phyloP scores from a whole-genome alignment of 2,888 invertebrate species.

The Papilio elwesi region DNA sequence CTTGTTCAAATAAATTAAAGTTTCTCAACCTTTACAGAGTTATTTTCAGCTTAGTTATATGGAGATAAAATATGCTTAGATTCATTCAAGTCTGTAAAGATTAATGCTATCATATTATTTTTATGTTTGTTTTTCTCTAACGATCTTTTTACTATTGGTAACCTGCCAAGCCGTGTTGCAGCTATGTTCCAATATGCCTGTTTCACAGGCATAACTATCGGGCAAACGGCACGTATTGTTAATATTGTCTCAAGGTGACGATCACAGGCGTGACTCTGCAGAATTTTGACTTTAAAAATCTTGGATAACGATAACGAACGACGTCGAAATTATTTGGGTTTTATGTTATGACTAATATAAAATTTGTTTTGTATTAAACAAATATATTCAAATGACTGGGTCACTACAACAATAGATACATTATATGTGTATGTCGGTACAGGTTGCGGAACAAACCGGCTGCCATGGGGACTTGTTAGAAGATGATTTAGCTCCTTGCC shows the following conservation, averaged over 20 bases:
- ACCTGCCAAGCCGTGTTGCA: not conserved
- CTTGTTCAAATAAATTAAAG: slow-evolving; percentile 43
- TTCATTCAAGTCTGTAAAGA: not conserved
- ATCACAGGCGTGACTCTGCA: not conserved
- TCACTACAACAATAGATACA: too few species aligned
- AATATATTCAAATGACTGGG: not conserved
- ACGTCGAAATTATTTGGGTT: too few species aligned
- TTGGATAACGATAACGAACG: too few species aligned
- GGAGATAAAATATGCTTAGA: slow-evolving; percentile 29
- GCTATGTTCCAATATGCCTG: not conserved
- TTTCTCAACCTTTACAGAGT: slow-evolving; percentile 25
- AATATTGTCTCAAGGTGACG: not conserved
- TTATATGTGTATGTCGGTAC: slow-evolving; percentile 80
- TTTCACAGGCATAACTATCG: not conserved
- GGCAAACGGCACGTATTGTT: not conserved
- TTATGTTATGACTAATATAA: too few species aligned
- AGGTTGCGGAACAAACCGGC: slow-evolving; percentile 92
- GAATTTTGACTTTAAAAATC: not conserved
- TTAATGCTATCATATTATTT: not conserved
- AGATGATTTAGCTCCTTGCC: slow-evolving; percentile 93
- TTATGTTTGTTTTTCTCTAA: not conserved
- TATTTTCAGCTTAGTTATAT: slow-evolving; percentile 15
- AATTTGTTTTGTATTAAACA: too few species aligned
- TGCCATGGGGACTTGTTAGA: slow-evolving; percentile 92
- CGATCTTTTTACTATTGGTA: not conserved